Base-by-base conservation (phyloP, 2,888 invertebrate genomes). In the Drosophila tanythrix region DNA sequence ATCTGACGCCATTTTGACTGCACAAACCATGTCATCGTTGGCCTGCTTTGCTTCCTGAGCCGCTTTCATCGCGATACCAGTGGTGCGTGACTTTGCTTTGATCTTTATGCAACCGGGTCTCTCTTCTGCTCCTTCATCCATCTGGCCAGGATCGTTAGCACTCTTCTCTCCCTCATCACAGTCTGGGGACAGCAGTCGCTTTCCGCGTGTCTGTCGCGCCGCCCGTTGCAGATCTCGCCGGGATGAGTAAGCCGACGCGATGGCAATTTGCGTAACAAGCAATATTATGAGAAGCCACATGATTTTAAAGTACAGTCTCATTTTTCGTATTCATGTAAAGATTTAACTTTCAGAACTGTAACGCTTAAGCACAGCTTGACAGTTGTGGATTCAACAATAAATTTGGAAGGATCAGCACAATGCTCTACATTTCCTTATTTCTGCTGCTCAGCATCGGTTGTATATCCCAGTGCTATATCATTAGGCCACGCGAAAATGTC, bases 1-100 rank as follows among this genome's bases (percentile, higher is more conserved):
- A 5, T 96, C 96, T 0, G 95, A 94, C 87, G 95, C 95, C 82
- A 95, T 95, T 0, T 96, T 96, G 95, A 96, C 96, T 36, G 96
- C 95, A 0, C 95, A 95, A 0, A 96, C 96, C 88, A 87, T 87
- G 0, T 96, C 89, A 3, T 88, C 87, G 40, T 74, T 82, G 11
- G 87, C 87, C 43, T 77, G 76, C 7, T 70, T 86, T 0, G 90
- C 96, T 90, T 96, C 96, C 61, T 95, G 95, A 0, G 96, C 96
- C 0, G 96, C 96, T 81, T 96, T 95, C 82, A 95, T 94, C 0
- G 96, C 96, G 80, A 96, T 95, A 82, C 94, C 95, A 0, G 95
- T 94, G 0, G 95, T 94, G 73, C 94, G 94, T 15, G 56, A 52
- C 1, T 75, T 74, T 3, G 33, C 1, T 5, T 51, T 55, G n/a